These are phyloP conservation scores for Todiramphus chloris DNA, from an alignment of 2,113 vertebrate species.

Conservation along the genomic window DNA sequence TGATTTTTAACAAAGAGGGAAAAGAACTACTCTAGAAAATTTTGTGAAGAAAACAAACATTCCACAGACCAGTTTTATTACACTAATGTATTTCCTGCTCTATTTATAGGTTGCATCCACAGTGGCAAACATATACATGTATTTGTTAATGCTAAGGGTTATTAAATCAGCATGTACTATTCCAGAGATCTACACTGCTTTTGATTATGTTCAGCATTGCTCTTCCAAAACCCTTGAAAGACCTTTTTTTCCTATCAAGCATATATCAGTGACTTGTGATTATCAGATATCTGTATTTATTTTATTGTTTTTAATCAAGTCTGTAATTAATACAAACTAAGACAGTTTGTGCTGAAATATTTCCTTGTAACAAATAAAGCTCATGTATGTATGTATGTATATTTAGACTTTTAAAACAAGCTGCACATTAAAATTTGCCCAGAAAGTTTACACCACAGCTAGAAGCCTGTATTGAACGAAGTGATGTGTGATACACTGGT, in stretches of 20 bases:
- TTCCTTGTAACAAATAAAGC: not conserved
- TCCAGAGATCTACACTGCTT: not conserved
- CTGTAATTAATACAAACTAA: constrained; percentile 44
- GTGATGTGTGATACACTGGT: constrained; percentile 5
- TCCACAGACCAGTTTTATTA: not conserved
- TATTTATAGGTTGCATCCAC: not conserved
- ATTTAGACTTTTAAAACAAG: constrained; percentile 11
- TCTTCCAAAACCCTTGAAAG: constrained; percentile 24
- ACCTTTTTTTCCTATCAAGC: not conserved
- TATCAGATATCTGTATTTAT: not conserved
- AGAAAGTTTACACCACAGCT: constrained; percentile 30
- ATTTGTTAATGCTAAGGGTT: not conserved
- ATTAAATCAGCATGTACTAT: not conserved
- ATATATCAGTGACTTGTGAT: not conserved
- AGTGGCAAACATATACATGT: not conserved
- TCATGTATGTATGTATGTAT: not conserved
- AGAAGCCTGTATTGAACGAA: constrained; percentile 25
- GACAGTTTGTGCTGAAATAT: constrained; percentile 39
- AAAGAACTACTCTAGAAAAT: not conserved
- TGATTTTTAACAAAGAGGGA: not conserved
- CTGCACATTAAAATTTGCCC: constrained; percentile 26
- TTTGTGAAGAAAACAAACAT: constrained; percentile 6
- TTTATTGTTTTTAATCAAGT: constrained; percentile 13
- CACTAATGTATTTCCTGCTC: not conserved
- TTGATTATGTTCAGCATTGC: not conserved